Conservation (phyloP, 2,888 invertebrate genomes). For the Lathronympha strigana region DNA sequence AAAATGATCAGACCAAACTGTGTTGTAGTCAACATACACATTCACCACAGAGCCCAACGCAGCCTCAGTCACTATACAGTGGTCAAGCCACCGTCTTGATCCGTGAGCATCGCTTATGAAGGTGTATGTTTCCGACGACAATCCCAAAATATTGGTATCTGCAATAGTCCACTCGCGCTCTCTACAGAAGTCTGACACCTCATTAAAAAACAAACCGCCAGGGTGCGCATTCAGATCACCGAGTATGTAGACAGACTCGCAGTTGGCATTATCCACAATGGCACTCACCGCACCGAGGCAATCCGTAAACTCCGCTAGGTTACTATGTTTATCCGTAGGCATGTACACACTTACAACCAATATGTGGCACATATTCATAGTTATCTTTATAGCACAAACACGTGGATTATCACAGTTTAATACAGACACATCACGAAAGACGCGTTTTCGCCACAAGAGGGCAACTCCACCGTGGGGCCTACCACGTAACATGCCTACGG, state of each 20-base stretch:
- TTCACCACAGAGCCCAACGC: too few relatives aligned
- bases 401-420: not conserved
- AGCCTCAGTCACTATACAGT: too few relatives aligned
- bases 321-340: not conserved
- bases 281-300: slow-evolving; percentile 5
- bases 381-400: not conserved
- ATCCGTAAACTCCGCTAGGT: slow-evolving; percentile 2
- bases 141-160: too few relatives aligned
- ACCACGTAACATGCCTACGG: slow-evolving; percentile 2
- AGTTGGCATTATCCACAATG: not conserved
- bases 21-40: too few relatives aligned
- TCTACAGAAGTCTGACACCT: too few relatives aligned
- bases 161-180: too few relatives aligned
- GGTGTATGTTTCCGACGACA: too few relatives aligned
- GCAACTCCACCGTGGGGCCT: not conserved
- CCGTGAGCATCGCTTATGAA: too few relatives aligned
- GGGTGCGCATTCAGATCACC: not conserved
- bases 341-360: not conserved
- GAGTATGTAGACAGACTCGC: not conserved
- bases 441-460: not conserved
- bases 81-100: too few relatives aligned
- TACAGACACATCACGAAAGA: not conserved
- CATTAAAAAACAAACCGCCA: too few relatives aligned
- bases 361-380: not conserved
- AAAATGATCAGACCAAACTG: too few relatives aligned